A percentile compares a stretch with the other conserved stretches of the same genome.
Conservation (phyloP, 1,140 invertebrate genomes). For the Leptinotarsa texana region DNA sequence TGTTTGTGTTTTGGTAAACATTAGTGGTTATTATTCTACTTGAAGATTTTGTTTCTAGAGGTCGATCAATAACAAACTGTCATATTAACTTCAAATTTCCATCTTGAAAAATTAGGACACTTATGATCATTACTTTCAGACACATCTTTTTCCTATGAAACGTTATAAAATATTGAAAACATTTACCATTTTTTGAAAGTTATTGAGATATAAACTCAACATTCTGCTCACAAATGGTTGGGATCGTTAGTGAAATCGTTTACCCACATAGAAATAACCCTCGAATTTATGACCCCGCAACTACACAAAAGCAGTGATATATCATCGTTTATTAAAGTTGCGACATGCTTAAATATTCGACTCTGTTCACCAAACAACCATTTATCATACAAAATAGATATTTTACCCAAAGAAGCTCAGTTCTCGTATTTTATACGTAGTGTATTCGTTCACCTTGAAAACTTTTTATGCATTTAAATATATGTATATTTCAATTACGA, state of each 20-base stretch:
- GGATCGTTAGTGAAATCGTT: not conserved
- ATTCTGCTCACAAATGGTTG: slow-evolving; percentile 2
- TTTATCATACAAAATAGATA: slow-evolving; percentile 1
- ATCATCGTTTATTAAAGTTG: slow-evolving; percentile 6
- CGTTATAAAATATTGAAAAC: not conserved
- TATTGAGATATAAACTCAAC: not conserved
- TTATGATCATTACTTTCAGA: too few relatives aligned
- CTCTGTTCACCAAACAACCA: slow-evolving; percentile 7
- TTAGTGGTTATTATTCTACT: too few relatives aligned
- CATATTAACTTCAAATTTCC: too few relatives aligned
- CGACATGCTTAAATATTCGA: slow-evolving; percentile 8
- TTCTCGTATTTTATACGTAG: not conserved
- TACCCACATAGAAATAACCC: not conserved
- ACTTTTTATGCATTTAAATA: not conserved
- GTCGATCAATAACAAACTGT: too few relatives aligned
- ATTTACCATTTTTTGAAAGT: not conserved
- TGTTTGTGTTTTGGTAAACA: too few relatives aligned
- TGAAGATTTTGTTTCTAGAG: too few relatives aligned
- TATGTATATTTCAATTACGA: too few relatives aligned
- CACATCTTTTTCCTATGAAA: too few relatives aligned
- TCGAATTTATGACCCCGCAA: not conserved
- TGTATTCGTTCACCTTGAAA: not conserved
- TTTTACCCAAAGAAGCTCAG: not conserved
- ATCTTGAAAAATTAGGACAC: too few relatives aligned
- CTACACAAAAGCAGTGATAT: slow-evolving; percentile 3